phyloP scores from a whole-genome alignment of 1,140 invertebrate species.

The Steinernema khuongi region DNA sequence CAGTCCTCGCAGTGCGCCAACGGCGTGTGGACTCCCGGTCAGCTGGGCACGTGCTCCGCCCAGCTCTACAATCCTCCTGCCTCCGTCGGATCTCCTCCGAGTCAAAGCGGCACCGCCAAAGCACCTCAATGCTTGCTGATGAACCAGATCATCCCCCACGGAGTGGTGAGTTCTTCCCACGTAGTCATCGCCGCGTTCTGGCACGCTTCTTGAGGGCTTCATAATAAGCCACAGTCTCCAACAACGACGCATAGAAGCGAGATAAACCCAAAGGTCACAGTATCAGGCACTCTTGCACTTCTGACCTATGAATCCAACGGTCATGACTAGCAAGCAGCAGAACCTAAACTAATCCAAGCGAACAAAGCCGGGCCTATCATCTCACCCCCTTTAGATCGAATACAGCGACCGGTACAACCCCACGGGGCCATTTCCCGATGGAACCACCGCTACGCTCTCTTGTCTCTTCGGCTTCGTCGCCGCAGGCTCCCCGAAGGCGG shows the following conservation, averaged over 20 bases:
- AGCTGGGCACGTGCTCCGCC: not conserved
- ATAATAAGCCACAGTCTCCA: too few species aligned
- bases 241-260: too few species aligned
- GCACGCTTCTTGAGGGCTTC: too few species aligned
- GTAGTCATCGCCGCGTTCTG: not conserved
- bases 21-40: not conserved
- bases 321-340: too few species aligned
- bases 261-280: too few species aligned
- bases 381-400: not conserved
- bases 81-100: not conserved
- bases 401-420: slow-evolving; percentile 15
- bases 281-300: too few species aligned
- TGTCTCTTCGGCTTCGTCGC: slow-evolving; percentile 17
- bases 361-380: too few species aligned
- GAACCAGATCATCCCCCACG: not conserved
- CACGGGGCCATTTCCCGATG: slow-evolving; percentile 12
- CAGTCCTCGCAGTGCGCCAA: not conserved
- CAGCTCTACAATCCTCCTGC: not conserved
- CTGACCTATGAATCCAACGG: too few species aligned
- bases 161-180: not conserved
- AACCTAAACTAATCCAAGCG: too few species aligned
- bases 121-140: not conserved
- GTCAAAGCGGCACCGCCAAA: not conserved
- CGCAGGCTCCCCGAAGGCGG: not conserved
- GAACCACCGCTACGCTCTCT: not conserved